Percentiles rank a stretch among this genome's conserved stretches.
These are phyloP conservation scores for Sinotaia quadrata DNA, from an alignment of 2,888 invertebrate genomes.

Conservation along the genomic window DNA sequence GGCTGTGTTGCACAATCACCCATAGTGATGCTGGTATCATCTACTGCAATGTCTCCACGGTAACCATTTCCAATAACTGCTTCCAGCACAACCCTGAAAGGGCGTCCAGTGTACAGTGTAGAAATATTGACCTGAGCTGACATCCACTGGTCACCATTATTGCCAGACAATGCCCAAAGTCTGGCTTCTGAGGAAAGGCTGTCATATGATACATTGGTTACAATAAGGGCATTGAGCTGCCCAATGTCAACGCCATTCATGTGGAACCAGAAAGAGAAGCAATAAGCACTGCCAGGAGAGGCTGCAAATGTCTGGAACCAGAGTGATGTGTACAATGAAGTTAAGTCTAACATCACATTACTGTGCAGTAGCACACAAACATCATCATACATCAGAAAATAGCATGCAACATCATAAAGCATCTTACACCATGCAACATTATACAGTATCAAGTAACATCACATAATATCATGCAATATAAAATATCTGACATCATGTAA, in stretches of 20 bases:
- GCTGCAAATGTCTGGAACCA: constrained; percentile 36
- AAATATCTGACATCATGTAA: too few species aligned
- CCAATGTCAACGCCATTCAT: constrained; percentile 63
- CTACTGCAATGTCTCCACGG: constrained; percentile 62
- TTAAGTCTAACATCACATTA: too few species aligned
- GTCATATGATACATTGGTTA: constrained; percentile 46
- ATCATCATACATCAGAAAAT: too few species aligned
- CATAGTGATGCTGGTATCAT: constrained; percentile 60
- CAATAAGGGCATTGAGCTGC: constrained; percentile 48
- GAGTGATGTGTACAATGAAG: too few species aligned
- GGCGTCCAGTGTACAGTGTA: constrained; percentile 49
- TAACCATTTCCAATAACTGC: constrained; percentile 58
- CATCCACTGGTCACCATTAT: constrained; percentile 56
- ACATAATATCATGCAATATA: too few species aligned
- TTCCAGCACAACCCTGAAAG: constrained; percentile 60
- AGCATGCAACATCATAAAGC: too few species aligned
- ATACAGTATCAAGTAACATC: too few species aligned
- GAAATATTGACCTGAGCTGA: constrained; percentile 55
- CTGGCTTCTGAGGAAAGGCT: constrained; percentile 48
- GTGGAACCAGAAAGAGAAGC: constrained; percentile 66
- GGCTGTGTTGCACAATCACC: constrained; percentile 55
- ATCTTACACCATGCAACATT: too few species aligned
- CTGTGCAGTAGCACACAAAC: too few species aligned
- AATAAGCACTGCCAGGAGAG: constrained; percentile 46
- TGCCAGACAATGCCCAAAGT: constrained; percentile 52